Conservation (phyloP, 2,113 vertebrate species). For the Boulengeromyrus knoepffleri region DNA sequence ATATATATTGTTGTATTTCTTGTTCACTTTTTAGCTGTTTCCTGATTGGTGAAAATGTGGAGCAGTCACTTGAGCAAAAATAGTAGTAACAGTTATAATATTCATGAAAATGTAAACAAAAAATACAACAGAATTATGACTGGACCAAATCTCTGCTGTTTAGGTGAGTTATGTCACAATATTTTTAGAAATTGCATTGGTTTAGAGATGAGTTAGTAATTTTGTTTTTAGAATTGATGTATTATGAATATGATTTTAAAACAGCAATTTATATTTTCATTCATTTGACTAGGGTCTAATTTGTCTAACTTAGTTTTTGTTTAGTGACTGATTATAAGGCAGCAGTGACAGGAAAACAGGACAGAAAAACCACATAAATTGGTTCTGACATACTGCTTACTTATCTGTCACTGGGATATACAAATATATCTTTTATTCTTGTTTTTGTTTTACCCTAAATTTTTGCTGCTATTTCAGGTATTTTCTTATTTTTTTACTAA, state of each 20-base stretch:
- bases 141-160: conserved; percentile 57
- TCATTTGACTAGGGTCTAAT: not conserved
- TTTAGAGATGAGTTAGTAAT: not conserved
- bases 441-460: not conserved
- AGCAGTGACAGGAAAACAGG: not conserved
- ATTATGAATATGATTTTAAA: not conserved
- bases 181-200: conserved; percentile 27
- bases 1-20: conserved; percentile 46
- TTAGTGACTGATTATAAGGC: not conserved
- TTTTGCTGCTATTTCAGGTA: conserved; percentile 7
- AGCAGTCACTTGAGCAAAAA: conserved; percentile 97
- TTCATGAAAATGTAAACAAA: conserved; percentile 39
- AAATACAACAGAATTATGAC: conserved; percentile 77
- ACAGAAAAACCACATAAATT: not conserved
- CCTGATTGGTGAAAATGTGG: conserved; percentile 88
- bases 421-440: not conserved
- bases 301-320: not conserved
- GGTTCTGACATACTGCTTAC: not conserved
- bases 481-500: not conserved
- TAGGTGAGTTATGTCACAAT: conserved; percentile 53
- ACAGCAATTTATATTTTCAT: not conserved
- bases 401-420: not conserved
- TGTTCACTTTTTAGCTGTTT: conserved; percentile 82
- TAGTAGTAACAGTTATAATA: conserved; percentile 66
- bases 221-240: not conserved